phyloP scores from a whole-genome alignment of 2,113 vertebrate species.

The Cyphomyrus discorhynchus region DNA sequence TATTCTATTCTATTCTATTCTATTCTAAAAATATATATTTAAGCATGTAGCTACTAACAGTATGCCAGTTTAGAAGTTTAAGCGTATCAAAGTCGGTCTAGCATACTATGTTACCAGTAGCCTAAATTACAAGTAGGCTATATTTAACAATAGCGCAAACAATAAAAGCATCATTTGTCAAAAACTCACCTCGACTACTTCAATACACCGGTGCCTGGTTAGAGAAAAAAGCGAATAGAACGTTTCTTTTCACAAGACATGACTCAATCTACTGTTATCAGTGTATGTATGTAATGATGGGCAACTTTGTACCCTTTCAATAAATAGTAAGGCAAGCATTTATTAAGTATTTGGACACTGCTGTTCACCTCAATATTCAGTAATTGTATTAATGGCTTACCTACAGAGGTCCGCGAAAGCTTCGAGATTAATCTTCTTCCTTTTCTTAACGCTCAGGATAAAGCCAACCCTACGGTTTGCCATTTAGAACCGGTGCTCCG shows the following conservation, averaged over 20 bases:
- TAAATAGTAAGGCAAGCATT: neutral
- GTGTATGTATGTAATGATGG: neutral
- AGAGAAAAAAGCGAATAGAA: neutral
- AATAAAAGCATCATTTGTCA: neutral
- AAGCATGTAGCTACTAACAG: neutral
- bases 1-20: no score
- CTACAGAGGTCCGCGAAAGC: conserved; percentile 55
- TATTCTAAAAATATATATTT: neutral
- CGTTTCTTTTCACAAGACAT: neutral
- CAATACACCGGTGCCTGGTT: conserved; percentile 51
- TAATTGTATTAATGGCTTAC: conserved; percentile 42
- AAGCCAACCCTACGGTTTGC: conserved; percentile 57
- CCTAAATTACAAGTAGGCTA: neutral
- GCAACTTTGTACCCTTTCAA: neutral
- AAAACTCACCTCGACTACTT: conserved; percentile 57
- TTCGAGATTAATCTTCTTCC: conserved; percentile 54
- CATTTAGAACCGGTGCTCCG: conserved; percentile 34
- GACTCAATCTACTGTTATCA: neutral
- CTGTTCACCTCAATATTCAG: neutral
- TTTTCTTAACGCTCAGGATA: conserved; percentile 62
- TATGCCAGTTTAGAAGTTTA: neutral
- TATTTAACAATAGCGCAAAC: neutral
- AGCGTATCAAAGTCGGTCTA: neutral
- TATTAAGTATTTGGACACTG: neutral
- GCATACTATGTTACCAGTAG: neutral